Conservation (phyloP, 92 coral and sea anemone species). For the Paragorgia papillata region DNA sequence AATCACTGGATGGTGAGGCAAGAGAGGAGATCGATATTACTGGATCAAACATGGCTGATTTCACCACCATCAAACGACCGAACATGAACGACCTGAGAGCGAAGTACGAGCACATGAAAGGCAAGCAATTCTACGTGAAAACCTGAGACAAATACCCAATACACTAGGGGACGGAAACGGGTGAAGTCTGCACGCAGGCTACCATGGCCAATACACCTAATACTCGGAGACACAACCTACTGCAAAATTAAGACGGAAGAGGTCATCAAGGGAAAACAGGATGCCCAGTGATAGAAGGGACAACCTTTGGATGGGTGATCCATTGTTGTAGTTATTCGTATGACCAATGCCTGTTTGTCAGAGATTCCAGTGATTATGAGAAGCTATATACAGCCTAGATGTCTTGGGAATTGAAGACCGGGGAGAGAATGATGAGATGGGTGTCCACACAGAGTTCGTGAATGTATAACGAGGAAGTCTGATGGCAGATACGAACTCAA, state of each 20-base stretch:
- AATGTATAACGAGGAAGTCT: not conserved
- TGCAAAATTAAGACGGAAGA: slow-evolving; percentile 17
- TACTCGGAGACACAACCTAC: slow-evolving; percentile 10
- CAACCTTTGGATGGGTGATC: slow-evolving; percentile 13
- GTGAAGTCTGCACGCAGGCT: too few relatives aligned
- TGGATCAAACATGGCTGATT: not conserved
- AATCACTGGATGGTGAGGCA: not conserved
- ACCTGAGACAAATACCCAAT: not conserved
- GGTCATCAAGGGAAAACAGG: not conserved
- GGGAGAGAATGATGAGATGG: not conserved
- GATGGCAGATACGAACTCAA: slow-evolving; percentile 61
- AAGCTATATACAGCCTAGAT: not conserved
- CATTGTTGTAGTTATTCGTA: not conserved
- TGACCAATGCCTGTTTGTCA: slow-evolving; percentile 3
- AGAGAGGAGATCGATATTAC: slow-evolving; percentile 5
- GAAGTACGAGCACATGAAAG: not conserved
- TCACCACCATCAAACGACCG: slow-evolving; percentile 6
- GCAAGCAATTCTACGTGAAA: not conserved
- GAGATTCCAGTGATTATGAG: not conserved
- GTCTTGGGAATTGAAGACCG: not conserved
- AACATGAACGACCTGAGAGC: not conserved
- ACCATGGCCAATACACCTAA: slow-evolving; percentile 1
- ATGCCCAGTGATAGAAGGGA: not conserved
- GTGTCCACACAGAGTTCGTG: not conserved
- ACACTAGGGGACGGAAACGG: too few relatives aligned